phyloP scores from a whole-genome alignment of 1,140 invertebrate genomes.

The Aradophagus sp. region DNA sequence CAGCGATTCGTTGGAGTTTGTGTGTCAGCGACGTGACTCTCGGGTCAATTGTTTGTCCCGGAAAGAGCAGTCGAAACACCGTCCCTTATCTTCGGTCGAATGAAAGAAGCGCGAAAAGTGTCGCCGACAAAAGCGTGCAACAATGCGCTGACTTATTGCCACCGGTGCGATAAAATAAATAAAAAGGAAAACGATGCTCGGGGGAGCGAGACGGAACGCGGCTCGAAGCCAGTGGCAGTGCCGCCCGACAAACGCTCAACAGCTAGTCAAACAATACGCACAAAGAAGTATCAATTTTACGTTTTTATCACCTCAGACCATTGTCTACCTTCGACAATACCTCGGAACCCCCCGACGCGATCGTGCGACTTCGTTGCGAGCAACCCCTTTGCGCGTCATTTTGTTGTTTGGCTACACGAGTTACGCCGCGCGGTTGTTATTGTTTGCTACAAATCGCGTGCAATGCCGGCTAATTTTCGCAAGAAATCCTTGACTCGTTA shows the following conservation, averaged over 20 bases:
- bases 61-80: no score
- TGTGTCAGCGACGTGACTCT: no score
- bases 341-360: constrained; percentile 25
- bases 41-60: no score
- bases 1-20: no score
- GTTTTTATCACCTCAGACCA: constrained; percentile 73
- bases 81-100: no score
- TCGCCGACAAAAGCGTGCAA: constrained; percentile 52
- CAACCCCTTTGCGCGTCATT: constrained; percentile 51
- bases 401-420: constrained; percentile 45
- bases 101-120: no score
- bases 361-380: constrained; percentile 12
- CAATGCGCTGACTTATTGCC: constrained; percentile 57
- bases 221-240: constrained; percentile 63
- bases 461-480: no score
- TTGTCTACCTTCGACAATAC: constrained; percentile 73
- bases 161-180: constrained; percentile 10
- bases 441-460: constrained; percentile 31
- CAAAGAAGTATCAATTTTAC: constrained; percentile 75
- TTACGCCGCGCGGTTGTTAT: constrained; percentile 38
- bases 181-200: constrained; percentile 27
- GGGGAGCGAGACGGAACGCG: constrained; percentile 21
- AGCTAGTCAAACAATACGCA: constrained; percentile 71
- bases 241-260: constrained; percentile 70
- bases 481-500: no score